These are phyloP conservation scores for Psilopogon haemacephalus DNA, from an alignment of 2,113 vertebrate species.

Conservation along the genomic window DNA sequence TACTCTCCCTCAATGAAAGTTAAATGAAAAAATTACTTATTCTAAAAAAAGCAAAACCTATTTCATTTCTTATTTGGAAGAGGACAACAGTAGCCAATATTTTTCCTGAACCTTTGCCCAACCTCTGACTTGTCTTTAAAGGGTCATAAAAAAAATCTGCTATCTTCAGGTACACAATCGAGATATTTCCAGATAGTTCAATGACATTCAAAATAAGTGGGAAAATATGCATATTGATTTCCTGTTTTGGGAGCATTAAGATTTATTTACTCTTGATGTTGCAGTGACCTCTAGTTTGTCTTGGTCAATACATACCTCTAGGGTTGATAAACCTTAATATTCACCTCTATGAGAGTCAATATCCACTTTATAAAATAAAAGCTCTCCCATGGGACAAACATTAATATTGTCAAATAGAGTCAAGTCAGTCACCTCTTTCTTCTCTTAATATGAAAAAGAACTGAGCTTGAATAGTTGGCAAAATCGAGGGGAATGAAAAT, in stretches of 20 bases:
- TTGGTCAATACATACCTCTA: constrained; percentile 54
- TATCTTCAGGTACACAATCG: not conserved
- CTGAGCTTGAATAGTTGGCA: not conserved
- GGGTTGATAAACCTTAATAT: constrained; percentile 65
- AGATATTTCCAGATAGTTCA: constrained; percentile 24
- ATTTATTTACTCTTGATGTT: constrained; percentile 67
- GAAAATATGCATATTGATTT: constrained; percentile 70
- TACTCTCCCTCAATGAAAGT: not conserved
- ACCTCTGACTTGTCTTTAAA: not conserved
- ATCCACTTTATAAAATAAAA: constrained; percentile 50
- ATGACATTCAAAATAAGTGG: constrained; percentile 45
- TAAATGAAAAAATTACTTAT: not conserved
- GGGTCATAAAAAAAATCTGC: not conserved
- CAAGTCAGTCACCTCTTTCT: constrained; percentile 2
- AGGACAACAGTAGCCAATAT: not conserved
- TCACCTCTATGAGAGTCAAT: constrained; percentile 62
- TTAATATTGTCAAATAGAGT: constrained; percentile 3
- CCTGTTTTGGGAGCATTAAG: constrained; percentile 43
- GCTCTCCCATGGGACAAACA: constrained; percentile 34
- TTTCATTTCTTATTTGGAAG: not conserved
- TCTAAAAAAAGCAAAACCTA: not conserved
- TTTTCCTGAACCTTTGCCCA: not conserved
- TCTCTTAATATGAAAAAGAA: constrained; percentile 35
- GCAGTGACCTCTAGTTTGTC: constrained; percentile 57
- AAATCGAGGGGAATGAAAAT: not conserved